Evolutionary conservation across 1,140 invertebrate genomes (phyloP).

Genomic region (Pseudachorutes palmiensis): DNA sequence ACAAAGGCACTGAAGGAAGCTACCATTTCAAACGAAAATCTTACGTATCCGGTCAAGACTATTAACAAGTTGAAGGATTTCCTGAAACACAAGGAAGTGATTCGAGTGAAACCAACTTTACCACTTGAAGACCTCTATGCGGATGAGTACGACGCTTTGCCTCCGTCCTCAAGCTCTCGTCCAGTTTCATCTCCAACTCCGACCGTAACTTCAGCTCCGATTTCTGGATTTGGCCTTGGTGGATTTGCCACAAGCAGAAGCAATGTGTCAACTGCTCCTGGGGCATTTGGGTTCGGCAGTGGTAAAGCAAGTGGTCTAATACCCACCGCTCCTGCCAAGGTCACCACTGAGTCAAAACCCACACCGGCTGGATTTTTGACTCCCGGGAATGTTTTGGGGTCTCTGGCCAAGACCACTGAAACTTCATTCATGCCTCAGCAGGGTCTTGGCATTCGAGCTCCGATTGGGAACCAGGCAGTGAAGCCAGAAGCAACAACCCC

Average conservation of each 20-base stretch:
- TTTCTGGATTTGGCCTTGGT: not conserved
- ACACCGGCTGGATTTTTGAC: not conserved
- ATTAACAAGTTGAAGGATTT: conserved; percentile 1
- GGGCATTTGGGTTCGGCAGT: not conserved
- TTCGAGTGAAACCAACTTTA: not conserved
- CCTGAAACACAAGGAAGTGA: not conserved
- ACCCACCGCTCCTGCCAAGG: not conserved
- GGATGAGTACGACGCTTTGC: too few species aligned
- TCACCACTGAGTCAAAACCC: not conserved
- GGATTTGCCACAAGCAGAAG: too few species aligned
- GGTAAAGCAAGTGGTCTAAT: not conserved
- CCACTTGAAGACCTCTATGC: too few species aligned
- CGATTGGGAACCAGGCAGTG: not conserved
- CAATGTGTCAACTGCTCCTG: not conserved
- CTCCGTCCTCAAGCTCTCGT: not conserved
- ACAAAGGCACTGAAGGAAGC: not conserved
- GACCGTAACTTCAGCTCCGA: not conserved
- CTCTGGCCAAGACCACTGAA: not conserved
- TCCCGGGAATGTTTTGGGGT: too few species aligned
- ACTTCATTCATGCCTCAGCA: not conserved
- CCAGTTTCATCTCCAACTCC: not conserved
- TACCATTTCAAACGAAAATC: not conserved
- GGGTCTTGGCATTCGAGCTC: not conserved
- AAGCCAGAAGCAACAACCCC: not conserved
- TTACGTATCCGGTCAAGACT: too few species aligned